Percentiles rank a stretch among this genome's conserved stretches.
Conservation (phyloP, 1,140 invertebrate species). For the Cyclina sinensis region DNA sequence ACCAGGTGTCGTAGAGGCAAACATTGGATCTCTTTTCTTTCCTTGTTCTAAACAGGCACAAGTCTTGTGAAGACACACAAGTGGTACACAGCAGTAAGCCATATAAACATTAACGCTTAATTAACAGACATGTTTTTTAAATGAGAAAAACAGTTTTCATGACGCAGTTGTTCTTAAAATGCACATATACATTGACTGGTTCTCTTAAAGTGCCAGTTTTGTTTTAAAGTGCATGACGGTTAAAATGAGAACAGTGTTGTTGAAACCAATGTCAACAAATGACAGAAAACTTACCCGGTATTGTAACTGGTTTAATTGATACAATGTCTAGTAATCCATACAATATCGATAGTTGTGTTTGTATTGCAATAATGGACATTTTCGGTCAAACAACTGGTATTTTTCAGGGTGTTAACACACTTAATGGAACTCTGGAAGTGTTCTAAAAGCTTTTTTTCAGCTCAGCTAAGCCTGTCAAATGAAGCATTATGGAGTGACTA, state of each 20-base stretch:
- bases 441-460: slow-evolving; percentile 50
- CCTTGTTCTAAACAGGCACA: too few species aligned
- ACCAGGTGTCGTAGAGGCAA: too few species aligned
- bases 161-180: not conserved
- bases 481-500: not conserved
- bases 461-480: not conserved
- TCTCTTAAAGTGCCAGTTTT: too few species aligned
- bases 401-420: slow-evolving; percentile 26
- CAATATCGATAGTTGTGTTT: slow-evolving; percentile 51
- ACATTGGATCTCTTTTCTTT: too few species aligned
- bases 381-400: not conserved
- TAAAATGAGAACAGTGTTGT: not conserved
- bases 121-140: not conserved
- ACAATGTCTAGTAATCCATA: slow-evolving; percentile 40
- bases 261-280: not conserved
- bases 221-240: not conserved
- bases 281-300: not conserved
- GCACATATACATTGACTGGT: too few species aligned
- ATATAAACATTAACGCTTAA: not conserved
- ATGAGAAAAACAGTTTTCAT: not conserved
- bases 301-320: not conserved
- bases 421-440: slow-evolving; percentile 39
- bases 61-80: too few species aligned
- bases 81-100: not conserved
- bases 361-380: slow-evolving; percentile 29